A percentile compares a stretch with the other conserved stretches of the same genome.
Conservation (phyloP, 2,888 invertebrate genomes). For the Auanema sp. region DNA sequence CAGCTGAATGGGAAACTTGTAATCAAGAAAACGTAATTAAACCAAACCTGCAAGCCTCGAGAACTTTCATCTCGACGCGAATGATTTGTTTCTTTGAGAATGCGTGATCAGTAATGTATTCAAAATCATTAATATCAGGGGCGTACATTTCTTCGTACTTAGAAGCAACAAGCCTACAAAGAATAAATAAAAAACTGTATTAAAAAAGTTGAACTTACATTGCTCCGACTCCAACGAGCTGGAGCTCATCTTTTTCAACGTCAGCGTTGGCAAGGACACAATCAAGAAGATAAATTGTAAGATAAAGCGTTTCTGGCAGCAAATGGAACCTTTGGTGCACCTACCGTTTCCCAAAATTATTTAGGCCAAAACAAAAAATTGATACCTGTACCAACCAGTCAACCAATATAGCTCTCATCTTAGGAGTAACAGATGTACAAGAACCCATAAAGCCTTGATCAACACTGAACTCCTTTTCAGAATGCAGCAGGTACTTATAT, state of each 20-base stretch:
- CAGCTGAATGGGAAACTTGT: conserved; percentile 4
- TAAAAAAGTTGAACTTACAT: conserved; percentile 67
- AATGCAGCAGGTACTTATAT: conserved; percentile 68
- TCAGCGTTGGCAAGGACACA: conserved; percentile 79
- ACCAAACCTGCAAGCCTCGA: conserved; percentile 23
- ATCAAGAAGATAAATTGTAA: conserved; percentile 85
- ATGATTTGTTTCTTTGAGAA: conserved; percentile 72
- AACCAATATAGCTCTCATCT: conserved; percentile 85
- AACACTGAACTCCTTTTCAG: conserved; percentile 28
- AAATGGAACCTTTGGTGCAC: conserved; percentile 85
- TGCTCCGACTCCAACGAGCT: conserved; percentile 64
- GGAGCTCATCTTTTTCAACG: conserved; percentile 38
- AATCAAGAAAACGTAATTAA: background rate
- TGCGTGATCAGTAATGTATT: conserved; percentile 85
- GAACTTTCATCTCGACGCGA: conserved; percentile 34
- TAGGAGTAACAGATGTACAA: conserved; percentile 72
- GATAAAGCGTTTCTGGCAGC: conserved; percentile 83
- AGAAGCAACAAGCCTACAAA: conserved; percentile 79
- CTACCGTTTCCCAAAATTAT: conserved; percentile 9
- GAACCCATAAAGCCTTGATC: conserved; percentile 28
- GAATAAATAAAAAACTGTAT: background rate
- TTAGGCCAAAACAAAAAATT: background rate
- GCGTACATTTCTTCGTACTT: conserved; percentile 93
- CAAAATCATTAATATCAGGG: conserved; percentile 84
- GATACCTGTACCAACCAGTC: conserved; percentile 80